Base-by-base conservation (phyloP, 1,140 invertebrate species). In the Daktulosphaira vitifoliae region DNA sequence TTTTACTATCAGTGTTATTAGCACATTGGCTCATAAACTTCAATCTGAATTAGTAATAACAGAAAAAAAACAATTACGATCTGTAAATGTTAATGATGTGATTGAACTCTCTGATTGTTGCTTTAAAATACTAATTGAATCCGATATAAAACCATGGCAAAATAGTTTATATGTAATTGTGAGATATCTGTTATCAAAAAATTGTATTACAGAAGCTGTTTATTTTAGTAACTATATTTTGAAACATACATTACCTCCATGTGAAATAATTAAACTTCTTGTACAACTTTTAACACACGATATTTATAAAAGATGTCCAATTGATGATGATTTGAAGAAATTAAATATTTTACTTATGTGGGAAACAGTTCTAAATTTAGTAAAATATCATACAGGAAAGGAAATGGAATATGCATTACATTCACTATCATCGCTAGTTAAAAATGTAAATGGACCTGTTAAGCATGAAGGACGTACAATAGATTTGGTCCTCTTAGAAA, bases 161-260 rank as follows among this genome's bases (percentile, higher is more conserved):
- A 62, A 62, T 62, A 62, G 56, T 62, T 33, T 62, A 46, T 62
- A 62, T 62, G 56, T 62, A 20, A 62, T 62, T 46, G 25, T 62
- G 3, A 62, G 44, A n/a, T 62, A 62, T 48, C 46, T 62, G 46
- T 39, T 62, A 8, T 20, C 29, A 6, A 48, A 62, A 20, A 46
- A 62, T 33, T 20, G 44, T 33, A 13, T 62, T 2, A 8, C 16
- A 8, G 56, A 62, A 62, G 56, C 56, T 33, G 56, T 62, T 9
- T 16, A 20, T 22, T 62, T 62, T 22, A 29, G 42, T 46, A 33
- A 22, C 46, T 46, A 62, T 62, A 9, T 62, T 26, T 33, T 62
- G 15, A 48, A 48, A n/a, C 16, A 46, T 20, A 46, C 26, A 48
- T 48, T 25, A 46, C 18, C 56, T 13, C 25, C 54, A 3, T 62